A percentile compares a stretch with the other conserved stretches of the same genome.
Evolutionary conservation across 2,113 vertebrate species (phyloP).

Genomic region (Zosterops japonicus): DNA sequence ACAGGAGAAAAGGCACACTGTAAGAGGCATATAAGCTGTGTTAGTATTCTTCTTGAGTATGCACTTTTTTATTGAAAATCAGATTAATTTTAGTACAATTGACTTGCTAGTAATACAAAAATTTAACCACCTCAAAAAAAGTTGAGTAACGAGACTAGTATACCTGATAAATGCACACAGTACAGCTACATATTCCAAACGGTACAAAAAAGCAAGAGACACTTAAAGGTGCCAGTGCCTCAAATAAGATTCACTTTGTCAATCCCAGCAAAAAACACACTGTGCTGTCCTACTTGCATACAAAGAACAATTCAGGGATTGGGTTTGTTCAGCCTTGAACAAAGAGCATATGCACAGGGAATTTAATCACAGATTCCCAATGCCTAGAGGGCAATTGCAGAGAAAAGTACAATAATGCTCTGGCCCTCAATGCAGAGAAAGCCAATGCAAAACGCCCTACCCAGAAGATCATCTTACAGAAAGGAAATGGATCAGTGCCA

Average conservation of each 20-base stretch:
- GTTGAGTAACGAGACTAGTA: not conserved
- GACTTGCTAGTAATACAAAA: not conserved
- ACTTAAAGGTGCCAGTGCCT: not conserved
- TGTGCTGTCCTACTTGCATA: not conserved
- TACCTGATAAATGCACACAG: not conserved
- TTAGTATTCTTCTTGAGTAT: not conserved
- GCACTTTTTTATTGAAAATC: not conserved
- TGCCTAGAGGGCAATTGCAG: not conserved
- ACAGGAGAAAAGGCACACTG: not conserved
- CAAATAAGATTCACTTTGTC: not conserved
- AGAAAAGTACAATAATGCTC: conserved; percentile 70
- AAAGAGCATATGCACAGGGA: not conserved
- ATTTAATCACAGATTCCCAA: not conserved
- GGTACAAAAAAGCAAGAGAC: not conserved
- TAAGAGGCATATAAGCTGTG: not conserved
- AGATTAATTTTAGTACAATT: not conserved
- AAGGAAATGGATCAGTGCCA: conserved; percentile 72
- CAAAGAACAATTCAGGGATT: not conserved
- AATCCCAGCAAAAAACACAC: not conserved
- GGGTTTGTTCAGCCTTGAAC: not conserved
- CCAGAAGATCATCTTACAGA: conserved; percentile 67
- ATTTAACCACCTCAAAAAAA: not conserved
- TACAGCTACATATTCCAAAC: not conserved
- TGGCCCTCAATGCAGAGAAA: conserved; percentile 75
- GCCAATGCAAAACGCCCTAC: conserved; percentile 64